These are phyloP conservation scores for Enteromius trimaculatus DNA, from an alignment of 2,797 vertebrate species.

Conservation along the genomic window DNA sequence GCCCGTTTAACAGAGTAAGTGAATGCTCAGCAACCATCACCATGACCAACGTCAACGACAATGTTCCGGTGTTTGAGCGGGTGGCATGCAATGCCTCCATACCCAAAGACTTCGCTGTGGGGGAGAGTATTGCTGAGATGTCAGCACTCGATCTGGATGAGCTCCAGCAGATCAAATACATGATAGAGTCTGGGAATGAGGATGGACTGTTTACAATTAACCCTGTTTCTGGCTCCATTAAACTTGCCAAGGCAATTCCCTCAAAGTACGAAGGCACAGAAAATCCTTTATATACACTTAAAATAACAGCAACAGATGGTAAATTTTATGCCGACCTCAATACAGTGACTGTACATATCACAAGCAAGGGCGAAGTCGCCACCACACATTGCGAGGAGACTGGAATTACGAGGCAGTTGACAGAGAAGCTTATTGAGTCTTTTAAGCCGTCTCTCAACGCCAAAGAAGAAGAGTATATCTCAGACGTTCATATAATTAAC, in stretches of 20 bases:
- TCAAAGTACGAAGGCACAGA: constrained; percentile 61
- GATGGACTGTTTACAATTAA: constrained; percentile 87
- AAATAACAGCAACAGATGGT: constrained; percentile 89
- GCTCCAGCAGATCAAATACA: constrained; percentile 86
- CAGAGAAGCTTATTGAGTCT: constrained; percentile 88
- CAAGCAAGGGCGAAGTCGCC: constrained; percentile 71
- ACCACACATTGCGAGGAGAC: constrained; percentile 87
- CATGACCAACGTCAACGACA: constrained; percentile 94
- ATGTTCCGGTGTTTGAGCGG: constrained; percentile 89
- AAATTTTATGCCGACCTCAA: constrained; percentile 83
- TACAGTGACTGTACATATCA: constrained; percentile 84
- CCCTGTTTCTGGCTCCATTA: constrained; percentile 83
- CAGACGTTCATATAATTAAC: constrained; percentile 87
- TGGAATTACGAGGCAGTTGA: constrained; percentile 84
- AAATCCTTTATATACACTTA: constrained; percentile 78
- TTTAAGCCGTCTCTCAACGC: constrained; percentile 79
- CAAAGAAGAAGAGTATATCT: constrained; percentile 84
- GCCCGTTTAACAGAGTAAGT: constrained; percentile 86
- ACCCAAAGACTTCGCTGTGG: constrained; percentile 79
- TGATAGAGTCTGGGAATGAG: constrained; percentile 89
- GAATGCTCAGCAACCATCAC: constrained; percentile 88
- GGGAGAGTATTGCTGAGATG: constrained; percentile 77
- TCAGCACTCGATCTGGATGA: constrained; percentile 94
- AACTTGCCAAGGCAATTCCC: constrained; percentile 79
- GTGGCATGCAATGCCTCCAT: constrained; percentile 88